These are phyloP conservation scores for Emydura subglobosa DNA, from an alignment of 2,113 vertebrate genomes.

Conservation along the genomic window DNA sequence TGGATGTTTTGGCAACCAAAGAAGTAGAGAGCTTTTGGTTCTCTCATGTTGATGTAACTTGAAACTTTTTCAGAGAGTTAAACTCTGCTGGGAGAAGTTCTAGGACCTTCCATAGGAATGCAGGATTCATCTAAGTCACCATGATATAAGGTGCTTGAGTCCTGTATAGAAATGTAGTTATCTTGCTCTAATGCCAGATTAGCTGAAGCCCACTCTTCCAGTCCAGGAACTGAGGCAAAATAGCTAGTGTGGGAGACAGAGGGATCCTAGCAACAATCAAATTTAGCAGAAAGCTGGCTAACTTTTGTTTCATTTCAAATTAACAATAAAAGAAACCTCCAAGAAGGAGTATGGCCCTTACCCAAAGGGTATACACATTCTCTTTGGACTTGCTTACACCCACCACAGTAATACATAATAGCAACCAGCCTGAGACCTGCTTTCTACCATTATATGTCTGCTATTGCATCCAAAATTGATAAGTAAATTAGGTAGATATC, in stretches of 20 bases:
- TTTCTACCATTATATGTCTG: not conserved
- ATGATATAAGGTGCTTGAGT: no score
- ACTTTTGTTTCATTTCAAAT: not conserved
- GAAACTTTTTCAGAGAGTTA: fast-evolving
- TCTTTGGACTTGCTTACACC: not conserved
- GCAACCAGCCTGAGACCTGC: not conserved
- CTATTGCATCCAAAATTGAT: not conserved
- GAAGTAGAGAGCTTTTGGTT: not conserved
- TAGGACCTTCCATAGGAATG: no score
- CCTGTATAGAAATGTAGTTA: not conserved
- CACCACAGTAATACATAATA: not conserved
- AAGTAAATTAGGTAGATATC: not conserved
- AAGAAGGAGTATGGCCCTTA: not conserved
- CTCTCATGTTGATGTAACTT: fast-evolving
- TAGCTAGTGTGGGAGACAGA: not conserved
- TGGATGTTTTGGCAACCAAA: not conserved
- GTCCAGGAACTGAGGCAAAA: not conserved
- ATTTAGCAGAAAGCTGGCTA: not conserved
- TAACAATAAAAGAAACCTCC: not conserved
- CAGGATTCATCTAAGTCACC: no score
- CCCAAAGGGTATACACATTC: not conserved
- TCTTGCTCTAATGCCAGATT: not conserved
- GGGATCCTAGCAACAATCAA: not conserved
- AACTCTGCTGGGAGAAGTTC: no score
- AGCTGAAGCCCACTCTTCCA: not conserved